A percentile compares a stretch with the other conserved stretches of the same genome.
Evolutionary conservation across 2,797 vertebrate species (phyloP).

Genomic region (Sebastes umbrosus): DNA sequence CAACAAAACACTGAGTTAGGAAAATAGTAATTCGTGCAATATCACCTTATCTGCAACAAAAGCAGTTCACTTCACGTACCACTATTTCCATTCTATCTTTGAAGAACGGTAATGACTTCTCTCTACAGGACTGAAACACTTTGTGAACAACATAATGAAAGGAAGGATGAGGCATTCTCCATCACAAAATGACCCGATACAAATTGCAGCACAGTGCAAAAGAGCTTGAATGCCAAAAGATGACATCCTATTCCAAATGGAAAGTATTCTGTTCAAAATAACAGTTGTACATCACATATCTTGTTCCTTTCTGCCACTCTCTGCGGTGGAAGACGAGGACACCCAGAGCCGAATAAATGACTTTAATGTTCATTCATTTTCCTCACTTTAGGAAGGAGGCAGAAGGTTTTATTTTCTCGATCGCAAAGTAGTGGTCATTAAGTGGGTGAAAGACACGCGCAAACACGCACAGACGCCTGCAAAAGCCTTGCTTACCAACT

Average conservation of each 20-base stretch:
- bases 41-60: slow-evolving; percentile 28
- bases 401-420: slow-evolving; percentile 28
- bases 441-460: slow-evolving; percentile 10
- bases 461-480: neutral
- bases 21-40: slow-evolving; percentile 10
- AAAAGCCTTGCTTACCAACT: slow-evolving; percentile 31
- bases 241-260: slow-evolving; percentile 34
- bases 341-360: slow-evolving; percentile 12
- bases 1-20: slow-evolving; percentile 14
- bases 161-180: slow-evolving; percentile 31
- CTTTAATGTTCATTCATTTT: slow-evolving; percentile 44
- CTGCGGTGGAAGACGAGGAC: neutral
- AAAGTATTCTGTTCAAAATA: slow-evolving; percentile 39
- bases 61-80: slow-evolving; percentile 24
- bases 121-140: slow-evolving; percentile 38
- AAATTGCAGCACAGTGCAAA: slow-evolving; percentile 41
- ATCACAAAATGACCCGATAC: slow-evolving; percentile 31
- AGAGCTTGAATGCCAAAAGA: slow-evolving; percentile 31
- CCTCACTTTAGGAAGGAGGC: slow-evolving; percentile 21
- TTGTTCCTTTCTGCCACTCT: slow-evolving; percentile 13
- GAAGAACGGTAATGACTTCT: slow-evolving; percentile 50
- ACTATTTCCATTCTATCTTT: slow-evolving; percentile 27
- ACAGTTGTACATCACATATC: slow-evolving; percentile 28
- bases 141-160: slow-evolving; percentile 52
- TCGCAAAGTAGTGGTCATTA: slow-evolving; percentile 39